These are phyloP conservation scores for Gisinianus flammeolus DNA, from an alignment of 2,888 invertebrate genomes.

Conservation along the genomic window DNA sequence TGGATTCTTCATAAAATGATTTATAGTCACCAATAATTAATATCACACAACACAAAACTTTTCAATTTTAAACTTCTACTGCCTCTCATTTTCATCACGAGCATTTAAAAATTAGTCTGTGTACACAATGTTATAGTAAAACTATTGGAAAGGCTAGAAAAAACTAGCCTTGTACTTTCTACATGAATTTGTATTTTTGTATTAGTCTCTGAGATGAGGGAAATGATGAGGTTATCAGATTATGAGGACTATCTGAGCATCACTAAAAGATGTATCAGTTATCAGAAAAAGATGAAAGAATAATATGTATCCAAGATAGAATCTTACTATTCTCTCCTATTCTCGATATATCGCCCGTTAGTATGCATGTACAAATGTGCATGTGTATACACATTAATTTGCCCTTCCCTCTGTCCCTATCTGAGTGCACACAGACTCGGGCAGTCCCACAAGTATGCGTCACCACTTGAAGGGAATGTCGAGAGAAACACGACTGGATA, in stretches of 20 bases:
- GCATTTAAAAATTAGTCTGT: too few relatives aligned
- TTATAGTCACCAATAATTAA: not conserved
- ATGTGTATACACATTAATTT: not conserved
- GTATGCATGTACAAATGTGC: not conserved
- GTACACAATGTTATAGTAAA: too few relatives aligned
- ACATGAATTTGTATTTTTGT: not conserved
- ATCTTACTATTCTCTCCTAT: too few relatives aligned
- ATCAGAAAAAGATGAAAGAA: not conserved
- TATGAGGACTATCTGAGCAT: not conserved
- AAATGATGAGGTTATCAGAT: not conserved
- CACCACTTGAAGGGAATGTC: not conserved
- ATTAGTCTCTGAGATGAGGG: not conserved
- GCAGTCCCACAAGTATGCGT: constrained; percentile 12
- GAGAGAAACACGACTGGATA: not conserved
- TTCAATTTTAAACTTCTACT: too few relatives aligned
- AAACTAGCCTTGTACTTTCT: not conserved
- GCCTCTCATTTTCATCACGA: too few relatives aligned
- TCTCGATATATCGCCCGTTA: not conserved
- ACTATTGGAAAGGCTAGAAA: too few relatives aligned
- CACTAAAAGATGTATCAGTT: not conserved
- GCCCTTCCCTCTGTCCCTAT: not conserved
- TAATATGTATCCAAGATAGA: not conserved
- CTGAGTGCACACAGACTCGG: not conserved
- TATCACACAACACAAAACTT: too few relatives aligned
- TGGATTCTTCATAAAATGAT: not conserved